Conservation (phyloP, 1,140 invertebrate genomes). For the Galleria mellonella region DNA sequence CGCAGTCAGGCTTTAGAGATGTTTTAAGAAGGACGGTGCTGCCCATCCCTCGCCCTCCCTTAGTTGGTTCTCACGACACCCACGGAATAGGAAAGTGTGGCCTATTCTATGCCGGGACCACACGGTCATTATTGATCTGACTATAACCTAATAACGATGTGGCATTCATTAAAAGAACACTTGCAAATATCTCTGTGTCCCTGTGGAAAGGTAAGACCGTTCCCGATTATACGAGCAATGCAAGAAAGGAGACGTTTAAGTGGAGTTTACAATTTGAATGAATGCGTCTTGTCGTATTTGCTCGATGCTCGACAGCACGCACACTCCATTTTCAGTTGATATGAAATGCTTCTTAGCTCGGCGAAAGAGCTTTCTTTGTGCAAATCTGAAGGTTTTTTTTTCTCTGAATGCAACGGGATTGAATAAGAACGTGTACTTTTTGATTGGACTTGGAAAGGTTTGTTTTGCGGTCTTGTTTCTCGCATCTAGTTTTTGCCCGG, state of each 20-base stretch:
- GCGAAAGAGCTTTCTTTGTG: conserved; percentile 14
- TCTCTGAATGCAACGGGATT: conserved; percentile 20
- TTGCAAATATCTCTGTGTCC: not conserved
- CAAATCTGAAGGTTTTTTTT: conserved; percentile 6
- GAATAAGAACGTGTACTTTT: conserved; percentile 25
- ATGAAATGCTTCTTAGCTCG: conserved; percentile 29
- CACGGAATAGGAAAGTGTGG: too few relatives aligned
- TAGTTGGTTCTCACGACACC: too few relatives aligned
- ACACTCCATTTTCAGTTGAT: conserved; percentile 48
- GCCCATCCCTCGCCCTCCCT: too few relatives aligned
- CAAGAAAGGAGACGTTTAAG: conserved; percentile 26
- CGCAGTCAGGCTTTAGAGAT: too few relatives aligned
- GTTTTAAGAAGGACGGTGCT: too few relatives aligned
- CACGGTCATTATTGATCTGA: too few relatives aligned
- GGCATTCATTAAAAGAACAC: too few relatives aligned
- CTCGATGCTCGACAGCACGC: conserved; percentile 28
- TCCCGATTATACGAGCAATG: conserved; percentile 34
- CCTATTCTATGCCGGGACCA: too few relatives aligned
- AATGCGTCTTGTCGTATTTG: conserved; percentile 51
- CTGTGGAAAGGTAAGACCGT: conserved; percentile 24
- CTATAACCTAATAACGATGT: too few relatives aligned
- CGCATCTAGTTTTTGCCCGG: too few relatives aligned
- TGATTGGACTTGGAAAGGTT: conserved; percentile 27
- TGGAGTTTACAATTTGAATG: conserved; percentile 39
- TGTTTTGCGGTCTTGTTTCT: not conserved